These are phyloP conservation scores for Dasypolia templi DNA, from an alignment of 2,888 invertebrate species.

Conservation along the genomic window DNA sequence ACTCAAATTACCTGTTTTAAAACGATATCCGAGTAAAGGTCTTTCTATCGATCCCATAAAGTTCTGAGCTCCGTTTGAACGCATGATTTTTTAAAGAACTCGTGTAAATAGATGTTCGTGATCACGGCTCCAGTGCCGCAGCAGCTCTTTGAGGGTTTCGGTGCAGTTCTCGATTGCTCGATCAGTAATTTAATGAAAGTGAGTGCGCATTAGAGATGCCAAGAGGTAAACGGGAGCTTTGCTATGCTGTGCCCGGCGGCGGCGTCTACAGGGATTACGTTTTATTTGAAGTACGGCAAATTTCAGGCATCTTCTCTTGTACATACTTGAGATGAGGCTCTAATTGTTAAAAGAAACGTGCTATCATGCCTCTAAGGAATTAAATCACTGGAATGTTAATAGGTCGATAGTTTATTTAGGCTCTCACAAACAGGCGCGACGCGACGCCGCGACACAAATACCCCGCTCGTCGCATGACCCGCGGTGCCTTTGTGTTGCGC, in stretches of 20 bases:
- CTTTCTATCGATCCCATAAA: constrained; percentile 31
- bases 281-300: constrained; percentile 72
- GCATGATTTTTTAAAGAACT: constrained; percentile 51
- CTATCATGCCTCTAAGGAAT: constrained; percentile 27
- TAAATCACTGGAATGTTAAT: constrained; percentile 19
- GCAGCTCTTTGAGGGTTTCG: constrained; percentile 72
- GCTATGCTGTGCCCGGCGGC: constrained; percentile 65
- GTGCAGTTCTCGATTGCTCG: constrained; percentile 77
- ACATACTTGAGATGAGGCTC: constrained; percentile 54
- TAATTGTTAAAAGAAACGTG: constrained; percentile 48
- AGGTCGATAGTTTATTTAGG: background rate
- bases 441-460: no score
- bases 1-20: constrained; percentile 25
- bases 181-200: constrained; percentile 85
- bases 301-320: constrained; percentile 61
- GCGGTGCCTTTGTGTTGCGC: no score
- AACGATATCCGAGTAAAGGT: constrained; percentile 25
- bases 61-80: constrained; percentile 30
- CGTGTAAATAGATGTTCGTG: constrained; percentile 57
- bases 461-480: no score
- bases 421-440: no score
- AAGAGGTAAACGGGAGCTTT: constrained; percentile 77
- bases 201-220: constrained; percentile 80
- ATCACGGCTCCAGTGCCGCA: constrained; percentile 42
- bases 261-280: constrained; percentile 67